These are phyloP conservation scores for Siderastrea siderea DNA, from an alignment of 92 coral and sea anemone species.

Conservation along the genomic window DNA sequence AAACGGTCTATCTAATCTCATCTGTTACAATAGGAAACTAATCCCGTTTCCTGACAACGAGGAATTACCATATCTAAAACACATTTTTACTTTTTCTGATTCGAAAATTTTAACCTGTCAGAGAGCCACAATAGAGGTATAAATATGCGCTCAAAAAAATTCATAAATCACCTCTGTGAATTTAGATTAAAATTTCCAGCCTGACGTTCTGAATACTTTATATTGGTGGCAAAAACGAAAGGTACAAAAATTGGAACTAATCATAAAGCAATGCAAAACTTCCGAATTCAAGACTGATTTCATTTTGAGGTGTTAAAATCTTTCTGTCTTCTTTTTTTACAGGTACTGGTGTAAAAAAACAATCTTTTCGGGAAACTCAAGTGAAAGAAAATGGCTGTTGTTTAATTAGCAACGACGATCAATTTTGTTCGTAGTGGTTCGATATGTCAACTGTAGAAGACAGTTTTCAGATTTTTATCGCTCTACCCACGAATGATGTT, in stretches of 20 bases:
- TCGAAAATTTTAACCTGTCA: conserved; percentile 31
- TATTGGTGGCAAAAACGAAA: not conserved
- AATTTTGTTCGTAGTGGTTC: not conserved
- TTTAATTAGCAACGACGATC: not conserved
- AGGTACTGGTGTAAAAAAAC: not conserved
- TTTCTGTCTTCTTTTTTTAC: not conserved
- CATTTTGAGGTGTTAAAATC: not conserved
- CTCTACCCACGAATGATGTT: conserved; percentile 90
- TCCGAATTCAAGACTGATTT: too few relatives aligned
- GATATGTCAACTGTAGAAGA: conserved; percentile 34
- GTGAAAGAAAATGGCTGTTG: not conserved
- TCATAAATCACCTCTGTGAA: conserved; percentile 4
- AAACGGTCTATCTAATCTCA: too few relatives aligned
- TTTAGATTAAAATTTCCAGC: not conserved
- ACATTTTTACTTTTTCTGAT: conserved; percentile 2
- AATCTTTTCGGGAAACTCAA: not conserved
- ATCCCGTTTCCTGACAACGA: conserved; percentile 21
- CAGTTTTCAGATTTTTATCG: conserved; percentile 80
- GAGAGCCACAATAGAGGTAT: conserved; percentile 13
- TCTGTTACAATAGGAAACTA: not conserved
- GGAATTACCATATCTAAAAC: conserved; percentile 13
- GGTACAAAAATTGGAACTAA: not conserved
- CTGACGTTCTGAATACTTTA: not conserved
- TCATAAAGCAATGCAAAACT: not conserved
- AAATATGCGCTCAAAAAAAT: not conserved